Base-by-base conservation (phyloP, 53 echinoderm and acorn worm genomes). In the Hippasteria phrygiana region DNA sequence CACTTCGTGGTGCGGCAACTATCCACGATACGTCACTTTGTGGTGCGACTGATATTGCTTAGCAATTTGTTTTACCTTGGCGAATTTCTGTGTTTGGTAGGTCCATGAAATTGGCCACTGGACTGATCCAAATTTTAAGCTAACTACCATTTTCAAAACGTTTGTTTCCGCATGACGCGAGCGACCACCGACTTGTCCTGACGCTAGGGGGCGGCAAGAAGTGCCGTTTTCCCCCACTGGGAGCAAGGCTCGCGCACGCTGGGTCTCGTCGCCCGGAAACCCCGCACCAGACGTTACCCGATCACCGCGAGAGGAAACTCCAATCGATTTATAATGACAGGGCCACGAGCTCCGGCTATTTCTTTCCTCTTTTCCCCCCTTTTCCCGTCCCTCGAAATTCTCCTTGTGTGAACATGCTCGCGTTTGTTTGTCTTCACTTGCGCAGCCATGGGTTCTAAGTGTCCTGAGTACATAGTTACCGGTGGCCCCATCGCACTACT, bases 311-410 rank as follows among this genome's bases (percentile, higher is more conserved):
- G 34, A 89, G 89, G 89, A 89, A 89, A 79, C 72, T 43, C 79
- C 38, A 79, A 89, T 89, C 78, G 79, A 69, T 78, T 70, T 65
- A 37, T 89, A 89, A 89, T 82, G 62, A 81, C 74, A 62, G 73
- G 51, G 62, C 80, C 80, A 37, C 90, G 90, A 41, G 77, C 74
- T 55, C 69, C 62, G 46, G 43, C 59, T 56, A 71, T 87, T 51
- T 55, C 28, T 46, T 71, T 36, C 64, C 75, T 74, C 53, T 50
- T n/a, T 27, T 32, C 28, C 6, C 37, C 77, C 32, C 16, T 18
- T 66, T 37, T 22, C 78, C 77, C 79, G 22, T 47, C 37, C 62
- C 40, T 56, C 11, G 22, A n/a, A 9, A 26, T 55, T 69, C 56
- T 62, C 91, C 65, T 26, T 55, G 47, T 46, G 26, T 42, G 55